These are phyloP conservation scores for Rhynchotus rufescens DNA, from an alignment of 2,797 vertebrate species.

Conservation along the genomic window DNA sequence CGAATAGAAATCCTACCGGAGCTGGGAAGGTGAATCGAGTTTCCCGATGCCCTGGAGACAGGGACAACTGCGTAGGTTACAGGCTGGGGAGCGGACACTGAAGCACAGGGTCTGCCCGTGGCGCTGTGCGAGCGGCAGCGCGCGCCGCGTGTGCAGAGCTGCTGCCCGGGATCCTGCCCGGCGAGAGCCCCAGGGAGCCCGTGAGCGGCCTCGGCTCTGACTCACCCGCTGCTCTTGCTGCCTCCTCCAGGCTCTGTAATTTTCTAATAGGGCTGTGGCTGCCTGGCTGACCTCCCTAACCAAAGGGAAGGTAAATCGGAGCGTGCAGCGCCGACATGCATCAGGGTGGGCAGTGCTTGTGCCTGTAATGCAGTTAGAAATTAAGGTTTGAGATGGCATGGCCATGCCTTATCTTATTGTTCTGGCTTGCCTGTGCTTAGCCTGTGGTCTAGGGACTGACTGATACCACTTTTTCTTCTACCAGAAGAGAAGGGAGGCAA, in stretches of 20 bases:
- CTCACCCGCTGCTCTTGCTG: not conserved
- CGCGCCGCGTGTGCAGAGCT: not conserved
- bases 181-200: conserved; percentile 6
- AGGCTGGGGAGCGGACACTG: not conserved
- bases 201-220: not conserved
- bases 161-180: not conserved
- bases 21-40: not conserved
- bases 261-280: conserved; percentile 40
- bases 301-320: conserved; percentile 59
- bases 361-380: conserved; percentile 36
- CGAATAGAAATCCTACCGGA: not conserved
- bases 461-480: not conserved
- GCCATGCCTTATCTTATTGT: conserved; percentile 7
- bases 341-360: conserved; percentile 37
- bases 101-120: fast-evolving
- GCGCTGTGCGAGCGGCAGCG: not conserved
- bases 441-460: not conserved
- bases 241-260: conserved; percentile 14
- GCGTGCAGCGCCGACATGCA: conserved; percentile 32
- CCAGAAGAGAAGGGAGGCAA: not conserved
- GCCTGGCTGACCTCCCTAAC: conserved; percentile 39
- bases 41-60: not conserved
- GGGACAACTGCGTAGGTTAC: not conserved
- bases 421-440: conserved; percentile 16
- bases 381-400: not conserved